phyloP scores from a whole-genome alignment of 2,113 vertebrate species.

The Arothron firmamentum region DNA sequence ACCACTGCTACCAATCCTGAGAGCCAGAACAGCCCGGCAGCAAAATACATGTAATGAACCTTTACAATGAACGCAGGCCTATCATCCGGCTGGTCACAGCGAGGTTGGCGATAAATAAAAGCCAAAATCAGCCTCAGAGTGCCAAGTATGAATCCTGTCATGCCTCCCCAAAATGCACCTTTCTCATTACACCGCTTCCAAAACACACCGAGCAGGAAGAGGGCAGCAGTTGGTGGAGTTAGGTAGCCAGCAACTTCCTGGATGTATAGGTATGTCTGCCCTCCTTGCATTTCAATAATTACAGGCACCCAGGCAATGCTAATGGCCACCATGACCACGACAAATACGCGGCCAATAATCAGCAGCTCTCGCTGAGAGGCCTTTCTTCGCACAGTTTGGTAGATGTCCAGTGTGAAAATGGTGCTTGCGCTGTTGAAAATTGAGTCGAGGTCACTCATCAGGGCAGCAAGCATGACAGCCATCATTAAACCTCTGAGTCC shows the following conservation, averaged over 20 bases:
- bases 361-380: slow-evolving; percentile 88
- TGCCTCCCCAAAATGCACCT: slow-evolving; percentile 92
- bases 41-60: slow-evolving; percentile 96
- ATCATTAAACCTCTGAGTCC: slow-evolving; percentile 97
- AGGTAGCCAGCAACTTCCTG: slow-evolving; percentile 96
- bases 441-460: slow-evolving; percentile 98
- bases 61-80: slow-evolving; percentile 84
- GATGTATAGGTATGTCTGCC: slow-evolving; percentile 98
- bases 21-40: slow-evolving; percentile 90
- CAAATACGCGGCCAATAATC: slow-evolving; percentile 88
- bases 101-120: slow-evolving; percentile 88
- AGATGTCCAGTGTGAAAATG: slow-evolving; percentile 96
- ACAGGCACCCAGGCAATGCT: slow-evolving; percentile 98
- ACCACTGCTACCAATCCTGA: slow-evolving; percentile 83
- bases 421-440: slow-evolving; percentile 99
- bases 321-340: slow-evolving; percentile 91
- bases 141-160: slow-evolving; percentile 88
- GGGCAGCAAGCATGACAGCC: slow-evolving; percentile 97
- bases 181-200: slow-evolving; percentile 95
- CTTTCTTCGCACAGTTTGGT: slow-evolving; percentile 81
- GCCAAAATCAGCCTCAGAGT: slow-evolving; percentile 82
- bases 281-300: slow-evolving; percentile 97
- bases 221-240: slow-evolving; percentile 91
- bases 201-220: slow-evolving; percentile 94
- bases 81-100: slow-evolving; percentile 86